Percentiles rank a stretch among this genome's conserved stretches.
These are phyloP conservation scores for Biston betularia DNA, from an alignment of 2,888 invertebrate genomes.

Conservation along the genomic window DNA sequence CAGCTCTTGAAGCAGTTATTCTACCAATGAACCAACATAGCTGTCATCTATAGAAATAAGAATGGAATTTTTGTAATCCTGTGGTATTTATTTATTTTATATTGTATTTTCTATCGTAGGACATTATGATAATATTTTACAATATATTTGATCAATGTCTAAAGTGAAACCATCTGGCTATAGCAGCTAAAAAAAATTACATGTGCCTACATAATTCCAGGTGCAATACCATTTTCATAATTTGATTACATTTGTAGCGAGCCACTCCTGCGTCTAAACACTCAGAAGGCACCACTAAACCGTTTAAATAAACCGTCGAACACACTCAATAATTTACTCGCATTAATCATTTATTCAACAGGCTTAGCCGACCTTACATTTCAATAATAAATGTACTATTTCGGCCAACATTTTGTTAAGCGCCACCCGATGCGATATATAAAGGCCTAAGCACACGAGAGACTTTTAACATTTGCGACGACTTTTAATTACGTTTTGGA, in stretches of 20 bases:
- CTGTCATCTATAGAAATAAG: no score
- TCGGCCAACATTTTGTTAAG: constrained; percentile 39
- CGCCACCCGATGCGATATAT: constrained; percentile 11
- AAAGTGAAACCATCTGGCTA: no score
- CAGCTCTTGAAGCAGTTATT: no score
- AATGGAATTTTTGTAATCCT: no score
- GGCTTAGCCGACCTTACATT: constrained; percentile 33
- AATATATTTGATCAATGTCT: no score
- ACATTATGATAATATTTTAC: no score
- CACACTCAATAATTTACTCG: constrained; percentile 34
- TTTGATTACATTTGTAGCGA: not conserved
- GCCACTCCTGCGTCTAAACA: not conserved
- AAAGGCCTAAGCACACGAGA: not conserved
- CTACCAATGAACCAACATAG: no score
- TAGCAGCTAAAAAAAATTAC: not conserved
- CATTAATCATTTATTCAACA: constrained; percentile 38
- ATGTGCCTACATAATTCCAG: not conserved
- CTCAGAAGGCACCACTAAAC: constrained; percentile 8
- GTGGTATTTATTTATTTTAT: no score
- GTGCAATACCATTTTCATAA: not conserved
- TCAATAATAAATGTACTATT: constrained; percentile 46
- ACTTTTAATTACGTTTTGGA: no score
- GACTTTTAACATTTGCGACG: no score
- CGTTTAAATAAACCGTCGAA: constrained; percentile 29
- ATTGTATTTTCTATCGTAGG: no score